Evolutionary conservation across 1,140 invertebrate genomes (phyloP), one percentile per base, ranked within the genome.

Genomic region (Trichonephila inaurata): DNA sequence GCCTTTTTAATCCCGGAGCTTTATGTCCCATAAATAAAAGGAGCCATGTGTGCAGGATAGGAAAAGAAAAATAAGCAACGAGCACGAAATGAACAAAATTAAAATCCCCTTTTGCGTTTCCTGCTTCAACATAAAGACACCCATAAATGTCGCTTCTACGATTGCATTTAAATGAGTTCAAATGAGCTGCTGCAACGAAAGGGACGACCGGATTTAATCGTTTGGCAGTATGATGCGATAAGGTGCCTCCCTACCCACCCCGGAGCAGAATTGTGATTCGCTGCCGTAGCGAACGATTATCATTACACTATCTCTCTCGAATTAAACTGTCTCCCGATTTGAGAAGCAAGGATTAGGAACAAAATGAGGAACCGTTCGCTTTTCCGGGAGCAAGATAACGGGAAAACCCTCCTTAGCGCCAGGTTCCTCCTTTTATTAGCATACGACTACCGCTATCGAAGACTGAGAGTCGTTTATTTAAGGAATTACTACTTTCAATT

Each of bases 251-350:
- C n/a, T 19, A 3, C 44, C 33, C 64, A 21, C 64, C 21, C 7
- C n/a, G 24, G 28, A n/a, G 24, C 83, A 4, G 66, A 86, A 92
- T 91, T 91, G 91, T 92, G 91, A 92, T 92, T 92, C 82, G 91
- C 81, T 85, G 77, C 61, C 51, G 51, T 40, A 60, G 60, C 85
- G 40, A 10, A 61, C 91, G 91, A 92, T 92, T 92, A 92, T 92
- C 91, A 92, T 92, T 92, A 92, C 91, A 92, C 91, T 92, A 92
- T 92, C 91, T 92, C 83, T 86, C 40, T 92, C 82, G 91, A 92
- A 92, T 92, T 92, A 92, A 92, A 92, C 91, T 92, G 91, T 92
- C 91, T 86, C 61, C 58, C 62, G 91, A 66, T 92, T 92, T 92
- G 91, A 92, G 81, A 40, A 92, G 82, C 61, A 33, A 87, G 91